Base-by-base conservation (phyloP, 2,888 invertebrate genomes). In the Eupithecia tripunctaria region DNA sequence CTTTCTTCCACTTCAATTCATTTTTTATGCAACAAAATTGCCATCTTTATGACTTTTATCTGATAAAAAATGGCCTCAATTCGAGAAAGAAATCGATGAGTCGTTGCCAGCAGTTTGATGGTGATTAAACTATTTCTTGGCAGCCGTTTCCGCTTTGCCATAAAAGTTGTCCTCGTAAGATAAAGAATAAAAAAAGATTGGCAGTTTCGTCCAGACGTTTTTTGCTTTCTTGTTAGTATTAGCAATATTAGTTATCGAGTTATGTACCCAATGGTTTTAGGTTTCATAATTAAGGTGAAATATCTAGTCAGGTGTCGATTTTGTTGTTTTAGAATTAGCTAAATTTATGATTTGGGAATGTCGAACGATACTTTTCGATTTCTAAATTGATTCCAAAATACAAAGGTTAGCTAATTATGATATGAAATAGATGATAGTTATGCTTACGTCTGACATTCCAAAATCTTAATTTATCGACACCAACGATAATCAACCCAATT, bases 61-160 rank as follows among this genome's bases (percentile, higher is more conserved):
- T 51, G 51, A 21, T 21, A 21, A 21, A 51, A 51, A 18, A n/a
- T 10, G 4, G 21, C 21, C 51, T 21, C 51, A 51, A 21, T 51
- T 21, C 12, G 12, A 21, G 10, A 21, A 51, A 51, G n/a, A 51
- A 51, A 51, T 51, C 51, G 12, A 51, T 51, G 51, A 51, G 21
- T 51, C 51, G 21, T 51, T 51, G 51, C 51, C 59, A 60, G 15
- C 27, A 27, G 25, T 60, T 65, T 59, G 10, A 59, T 38, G 64
- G 76, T 73, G 71, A 78, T 75, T 78, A 73, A 76, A 74, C 73
- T 65, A 72, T 73, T 62, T 75, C 76, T 78, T 78, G 78, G 78
- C 78, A 73, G 21, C 43, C 63, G 15, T 70, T 25, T n/a, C 27
- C 65, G 59, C 56, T 59, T 72, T 29, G 36, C 36, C 59, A 27